Evolutionary conservation across 2,113 vertebrate species (phyloP), one percentile per base, ranked within the genome.

Genomic region (Edolisoma coerulescens): DNA sequence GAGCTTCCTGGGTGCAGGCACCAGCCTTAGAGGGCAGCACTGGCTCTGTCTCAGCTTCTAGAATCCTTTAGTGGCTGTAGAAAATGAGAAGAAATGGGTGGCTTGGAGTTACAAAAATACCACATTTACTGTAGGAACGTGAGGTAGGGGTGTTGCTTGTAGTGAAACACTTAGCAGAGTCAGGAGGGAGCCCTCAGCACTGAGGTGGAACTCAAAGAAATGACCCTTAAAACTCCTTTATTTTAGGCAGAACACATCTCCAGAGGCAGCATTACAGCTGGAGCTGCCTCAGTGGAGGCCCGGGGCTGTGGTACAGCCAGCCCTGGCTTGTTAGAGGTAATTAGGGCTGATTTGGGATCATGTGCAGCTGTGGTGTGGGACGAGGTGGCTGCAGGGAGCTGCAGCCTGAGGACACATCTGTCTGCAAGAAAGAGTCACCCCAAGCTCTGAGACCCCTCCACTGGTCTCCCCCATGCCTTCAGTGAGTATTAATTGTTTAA

Each of bases 401-500:
- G 75, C 4, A 23, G 68, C 69, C 17, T 60, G 65, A 37, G 63
- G 45, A 47, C 22, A 19, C 1, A 3, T 26, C 30, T 75, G 35
- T 24, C 10, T 42, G 33, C 33, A 27, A 35, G 41, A 20, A 69
- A 7, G 37, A 60, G 21, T 13, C 69, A 28, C 47, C 19, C n/a
- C 57, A 79, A 4, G 5, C 28, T 7, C 24, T 30, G 45, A 54
- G 23, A 42, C 10, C 8, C 7, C 50, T 16, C 6, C 28, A 6
- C 10, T 11, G 14, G 0, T 3, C 24, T 68, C 7, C 54, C 12
- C 39, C 0, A 0, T 2, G 11, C 35, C 49, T 68, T 35, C 50
- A 13, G 45, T 52, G 50, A 26, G 33, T 24, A 3, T 52, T 67
- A 33, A 37, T 71, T 80, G 20, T 22, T 65, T 15, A 27, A 47